Percentiles rank a stretch among this genome's conserved stretches.
phyloP scores from a whole-genome alignment of 2,797 vertebrate species.

The Spatula versicolor region DNA sequence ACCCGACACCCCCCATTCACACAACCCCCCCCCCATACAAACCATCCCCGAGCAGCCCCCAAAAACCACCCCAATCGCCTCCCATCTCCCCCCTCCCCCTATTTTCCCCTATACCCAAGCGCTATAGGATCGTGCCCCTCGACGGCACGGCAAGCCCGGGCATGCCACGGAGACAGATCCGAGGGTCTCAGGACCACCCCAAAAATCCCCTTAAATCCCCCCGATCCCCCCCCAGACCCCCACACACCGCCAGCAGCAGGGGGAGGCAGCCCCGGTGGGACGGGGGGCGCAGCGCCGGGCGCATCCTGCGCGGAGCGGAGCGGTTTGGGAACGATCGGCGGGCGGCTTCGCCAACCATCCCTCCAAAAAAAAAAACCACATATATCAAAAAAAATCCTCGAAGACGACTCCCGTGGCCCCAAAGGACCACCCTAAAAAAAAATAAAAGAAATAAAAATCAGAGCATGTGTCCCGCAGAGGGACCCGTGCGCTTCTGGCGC shows the following conservation, averaged over 20 bases:
- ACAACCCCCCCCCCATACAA: too few species aligned
- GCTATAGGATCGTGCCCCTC: background rate
- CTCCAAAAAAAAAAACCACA: too few species aligned
- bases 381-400: too few species aligned
- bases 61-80: rapidly evolving
- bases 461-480: too few species aligned
- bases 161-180: background rate
- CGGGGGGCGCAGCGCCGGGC: background rate
- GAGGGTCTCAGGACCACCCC: too few species aligned
- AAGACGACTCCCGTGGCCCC: too few species aligned
- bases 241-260: background rate
- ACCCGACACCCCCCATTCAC: background rate
- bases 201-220: background rate
- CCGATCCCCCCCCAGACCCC: background rate
- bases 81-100: too few species aligned
- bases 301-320: background rate
- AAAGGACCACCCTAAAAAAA: too few species aligned
- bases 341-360: too few species aligned
- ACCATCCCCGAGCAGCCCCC: background rate
- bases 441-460: too few species aligned
- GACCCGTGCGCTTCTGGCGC: too few species aligned
- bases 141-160: background rate
- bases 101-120: too few species aligned
- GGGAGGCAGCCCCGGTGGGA: background rate
- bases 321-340: background rate